Conservation (phyloP, 2,888 invertebrate genomes). For the Chorisops tibialis region DNA sequence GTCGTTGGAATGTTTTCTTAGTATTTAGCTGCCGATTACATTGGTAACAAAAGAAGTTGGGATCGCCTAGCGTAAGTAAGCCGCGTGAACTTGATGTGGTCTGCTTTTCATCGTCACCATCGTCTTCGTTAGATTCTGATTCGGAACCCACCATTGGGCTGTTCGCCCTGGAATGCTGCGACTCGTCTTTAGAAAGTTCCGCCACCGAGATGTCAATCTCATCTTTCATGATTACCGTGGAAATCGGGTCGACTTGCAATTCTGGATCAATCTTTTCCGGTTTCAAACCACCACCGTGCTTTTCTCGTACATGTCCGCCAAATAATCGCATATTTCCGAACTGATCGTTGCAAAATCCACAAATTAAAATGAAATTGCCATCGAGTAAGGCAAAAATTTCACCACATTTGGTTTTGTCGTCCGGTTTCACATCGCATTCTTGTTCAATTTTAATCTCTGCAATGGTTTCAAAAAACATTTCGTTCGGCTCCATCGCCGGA, state of each 20-base stretch:
- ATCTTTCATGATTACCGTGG: neutral
- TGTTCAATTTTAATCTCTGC: neutral
- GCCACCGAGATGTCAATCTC: neutral
- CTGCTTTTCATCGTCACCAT: neutral
- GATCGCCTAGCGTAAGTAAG: no score
- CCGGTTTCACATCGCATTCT: no score
- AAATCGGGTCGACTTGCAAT: neutral
- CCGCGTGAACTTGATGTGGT: no score
- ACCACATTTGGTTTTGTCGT: slow-evolving; percentile 7
- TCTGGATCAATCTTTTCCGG: neutral
- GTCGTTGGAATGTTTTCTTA: neutral
- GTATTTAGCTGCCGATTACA: slow-evolving; percentile 13
- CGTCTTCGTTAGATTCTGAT: slow-evolving; percentile 1
- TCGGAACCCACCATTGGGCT: neutral
- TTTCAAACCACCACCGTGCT: neutral
- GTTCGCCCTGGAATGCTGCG: neutral
- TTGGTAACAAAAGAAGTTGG: neutral
- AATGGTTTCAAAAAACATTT: neutral
- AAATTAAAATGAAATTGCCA: neutral
- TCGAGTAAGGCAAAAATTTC: neutral
- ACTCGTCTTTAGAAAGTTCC: neutral
- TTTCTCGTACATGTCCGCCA: neutral
- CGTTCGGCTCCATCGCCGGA: no score
- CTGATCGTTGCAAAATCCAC: slow-evolving; percentile 4
- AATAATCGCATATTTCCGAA: neutral